Percentiles rank a stretch among this genome's conserved stretches.
Evolutionary conservation across 1,140 invertebrate species (phyloP).

Genomic region (Mactra quadrangularis): DNA sequence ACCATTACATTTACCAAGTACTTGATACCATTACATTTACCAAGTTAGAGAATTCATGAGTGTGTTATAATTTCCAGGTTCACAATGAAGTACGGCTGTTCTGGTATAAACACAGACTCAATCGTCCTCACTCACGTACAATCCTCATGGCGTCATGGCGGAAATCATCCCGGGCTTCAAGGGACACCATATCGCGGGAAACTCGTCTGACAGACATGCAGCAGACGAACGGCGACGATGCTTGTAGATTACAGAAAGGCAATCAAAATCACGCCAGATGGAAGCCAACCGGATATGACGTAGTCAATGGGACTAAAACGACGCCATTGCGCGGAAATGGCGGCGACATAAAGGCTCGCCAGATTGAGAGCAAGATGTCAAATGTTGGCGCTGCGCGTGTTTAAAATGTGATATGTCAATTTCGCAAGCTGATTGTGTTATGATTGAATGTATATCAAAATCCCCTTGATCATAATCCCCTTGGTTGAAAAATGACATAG

Average conservation of each 20-base stretch:
- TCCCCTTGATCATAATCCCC: no score
- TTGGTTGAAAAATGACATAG: no score
- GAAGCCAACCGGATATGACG: neutral
- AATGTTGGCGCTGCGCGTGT: neutral
- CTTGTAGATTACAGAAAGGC: conserved; percentile 22
- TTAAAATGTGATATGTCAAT: no score
- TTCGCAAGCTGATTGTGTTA: no score
- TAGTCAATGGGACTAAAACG: neutral
- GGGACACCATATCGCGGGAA: conserved; percentile 21
- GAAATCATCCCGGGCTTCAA: conserved; percentile 28
- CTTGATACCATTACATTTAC: no score
- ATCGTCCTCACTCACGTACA: conserved; percentile 22
- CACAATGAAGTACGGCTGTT: conserved; percentile 66
- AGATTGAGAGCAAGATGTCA: neutral
- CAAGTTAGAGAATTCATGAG: no score
- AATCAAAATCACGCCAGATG: conserved; percentile 17
- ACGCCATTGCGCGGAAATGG: neutral
- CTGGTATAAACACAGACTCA: conserved; percentile 59
- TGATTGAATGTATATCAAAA: no score
- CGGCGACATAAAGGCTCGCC: neutral
- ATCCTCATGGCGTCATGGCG: conserved; percentile 35
- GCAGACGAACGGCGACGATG: neutral
- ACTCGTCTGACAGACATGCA: conserved; percentile 21
- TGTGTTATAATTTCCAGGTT: conserved; percentile 82
- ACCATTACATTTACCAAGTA: no score